Evolutionary conservation across 2,113 vertebrate genomes (phyloP).

Genomic region (Choloepus hoffmanni): DNA sequence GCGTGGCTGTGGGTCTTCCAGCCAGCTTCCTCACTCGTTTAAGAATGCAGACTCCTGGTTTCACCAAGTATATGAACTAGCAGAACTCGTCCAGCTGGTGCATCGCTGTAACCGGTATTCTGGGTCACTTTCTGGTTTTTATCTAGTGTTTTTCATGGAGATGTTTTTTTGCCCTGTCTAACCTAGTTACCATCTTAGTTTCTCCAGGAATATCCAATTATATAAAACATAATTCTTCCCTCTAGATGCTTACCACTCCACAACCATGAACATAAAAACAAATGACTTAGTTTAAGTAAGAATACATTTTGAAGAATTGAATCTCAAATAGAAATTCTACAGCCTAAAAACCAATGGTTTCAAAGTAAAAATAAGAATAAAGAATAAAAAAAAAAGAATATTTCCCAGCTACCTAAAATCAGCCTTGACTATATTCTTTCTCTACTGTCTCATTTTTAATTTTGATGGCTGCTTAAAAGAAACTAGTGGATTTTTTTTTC

Average conservation of each 20-base stretch:
- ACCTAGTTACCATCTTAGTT: too few species aligned
- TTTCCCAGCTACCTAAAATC: neutral
- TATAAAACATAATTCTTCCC: neutral
- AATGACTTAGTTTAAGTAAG: neutral
- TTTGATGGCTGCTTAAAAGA: neutral
- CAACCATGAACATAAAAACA: neutral
- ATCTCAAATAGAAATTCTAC: neutral
- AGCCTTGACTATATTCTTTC: neutral
- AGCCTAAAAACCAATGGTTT: neutral
- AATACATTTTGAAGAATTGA: neutral
- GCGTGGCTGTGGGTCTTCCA: too few species aligned
- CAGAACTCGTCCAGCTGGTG: too few species aligned
- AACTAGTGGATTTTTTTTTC: neutral
- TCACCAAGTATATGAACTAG: too few species aligned
- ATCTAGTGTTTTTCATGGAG: too few species aligned
- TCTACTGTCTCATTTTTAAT: neutral
- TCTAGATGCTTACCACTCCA: neutral
- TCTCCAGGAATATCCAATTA: neutral
- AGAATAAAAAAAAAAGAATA: too few species aligned
- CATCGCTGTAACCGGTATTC: too few species aligned
- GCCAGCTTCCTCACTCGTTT: too few species aligned
- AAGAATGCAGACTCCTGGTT: too few species aligned
- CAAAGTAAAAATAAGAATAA: neutral
- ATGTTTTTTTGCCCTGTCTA: too few species aligned
- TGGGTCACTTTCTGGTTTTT: too few species aligned